Percentiles rank a stretch among this genome's conserved stretches.
Conservation (phyloP, 2,797 vertebrate genomes). For the Propithecus perrieri region DNA sequence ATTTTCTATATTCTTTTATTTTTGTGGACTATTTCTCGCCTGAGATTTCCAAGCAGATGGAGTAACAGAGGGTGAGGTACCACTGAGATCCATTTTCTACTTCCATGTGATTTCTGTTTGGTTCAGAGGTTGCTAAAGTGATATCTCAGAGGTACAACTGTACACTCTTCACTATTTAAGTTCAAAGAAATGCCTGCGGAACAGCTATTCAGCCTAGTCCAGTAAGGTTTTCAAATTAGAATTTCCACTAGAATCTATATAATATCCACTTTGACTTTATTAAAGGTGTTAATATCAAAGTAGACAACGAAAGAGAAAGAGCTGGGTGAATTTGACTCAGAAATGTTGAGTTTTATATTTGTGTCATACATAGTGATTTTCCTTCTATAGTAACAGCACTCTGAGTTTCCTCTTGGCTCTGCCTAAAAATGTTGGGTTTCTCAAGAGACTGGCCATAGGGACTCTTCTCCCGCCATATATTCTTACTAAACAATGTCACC, state of each 20-base stretch:
- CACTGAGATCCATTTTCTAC: not conserved
- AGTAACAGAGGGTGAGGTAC: not conserved
- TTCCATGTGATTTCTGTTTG: not conserved
- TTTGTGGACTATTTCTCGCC: not conserved
- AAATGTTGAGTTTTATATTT: not conserved
- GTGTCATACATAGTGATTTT: not conserved
- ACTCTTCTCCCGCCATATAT: not conserved
- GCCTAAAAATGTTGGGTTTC: not conserved
- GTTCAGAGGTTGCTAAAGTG: not conserved
- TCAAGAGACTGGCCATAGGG: not conserved
- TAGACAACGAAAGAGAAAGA: not conserved
- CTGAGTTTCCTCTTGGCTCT: not conserved
- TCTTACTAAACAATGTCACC: not conserved
- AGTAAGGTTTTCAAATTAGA: not conserved
- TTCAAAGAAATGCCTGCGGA: not conserved
- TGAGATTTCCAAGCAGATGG: not conserved
- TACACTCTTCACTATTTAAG: not conserved
- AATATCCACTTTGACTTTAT: not conserved
- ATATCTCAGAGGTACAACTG: not conserved
- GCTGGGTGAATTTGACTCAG: not conserved
- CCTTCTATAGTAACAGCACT: not conserved
- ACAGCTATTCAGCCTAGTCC: not conserved
- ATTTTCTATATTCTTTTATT: not conserved
- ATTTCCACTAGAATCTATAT: not conserved
- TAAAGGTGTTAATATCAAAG: not conserved